Base-by-base conservation (phyloP, 2,888 invertebrate species). In the Stenotaenia linearis region DNA sequence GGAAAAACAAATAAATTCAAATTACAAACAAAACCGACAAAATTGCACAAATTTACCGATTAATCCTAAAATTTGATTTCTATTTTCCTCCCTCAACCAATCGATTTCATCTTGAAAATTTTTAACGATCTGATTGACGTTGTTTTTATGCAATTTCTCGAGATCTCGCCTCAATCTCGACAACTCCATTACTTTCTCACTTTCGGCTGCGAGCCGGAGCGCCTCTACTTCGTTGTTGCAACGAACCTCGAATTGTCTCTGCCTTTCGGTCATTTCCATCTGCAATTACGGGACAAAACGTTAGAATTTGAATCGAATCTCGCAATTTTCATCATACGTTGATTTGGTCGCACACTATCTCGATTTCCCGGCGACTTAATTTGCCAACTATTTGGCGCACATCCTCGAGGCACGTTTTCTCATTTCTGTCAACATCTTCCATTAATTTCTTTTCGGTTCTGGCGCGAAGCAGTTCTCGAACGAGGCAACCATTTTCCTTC, bases 361-460 rank as follows among this genome's bases (percentile, higher is more conserved):
- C 7, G 5, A 56, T 56, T 56, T 56, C 56, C 9, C 56, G 56
- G 0, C 7, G 21, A 56, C 56, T 56, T 56, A 56, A 56, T 56
- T 56, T 56, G 18, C 21, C 56, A 5, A 56, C 56, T n/a, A 56
- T 56, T 23, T 23, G 56, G n/a, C 23, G 56, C 18, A 56, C 23
- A 5, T 56, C 56, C 56, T 56, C 56, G 23, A 56, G 56, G 56
- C 56, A 56, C 23, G 21, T 56, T 56, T 56, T 56, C 56, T 56
- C 56, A 56, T 56, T 56, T 56, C 56, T 56, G 56, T 56, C 56
- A 56, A 56, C 56, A 56, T 56, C 56, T 21, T 56, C 56, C 56
- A 56, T 23, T 56, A 56, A 23, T 23, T 56, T 23, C 23, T 56
- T 9, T 56, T 56, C 56, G 10, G 56, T 6, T 56, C 56, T 18